Evolutionary conservation across 2,888 invertebrate species (phyloP), one percentile per base, ranked within the genome.

Genomic region (Pegoplata infirma): DNA sequence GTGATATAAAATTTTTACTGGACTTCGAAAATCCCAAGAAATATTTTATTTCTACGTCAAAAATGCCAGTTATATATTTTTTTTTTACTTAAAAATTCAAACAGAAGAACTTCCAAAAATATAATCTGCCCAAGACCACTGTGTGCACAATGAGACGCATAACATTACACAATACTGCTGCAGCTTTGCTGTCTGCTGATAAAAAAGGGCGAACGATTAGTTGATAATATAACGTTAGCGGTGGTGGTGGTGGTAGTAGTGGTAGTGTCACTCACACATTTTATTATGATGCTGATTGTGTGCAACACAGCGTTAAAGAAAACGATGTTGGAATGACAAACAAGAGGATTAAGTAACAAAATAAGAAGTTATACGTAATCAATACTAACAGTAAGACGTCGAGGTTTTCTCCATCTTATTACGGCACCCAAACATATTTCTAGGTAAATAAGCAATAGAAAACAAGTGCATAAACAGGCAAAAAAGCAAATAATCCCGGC

Each of bases 341-440:
- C 74, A 72, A 76, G 66, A 46, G 79, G 79, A 76, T 80, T 81
- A 81, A 63, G 44, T 76, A 69, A 74, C 78, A 61, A 71, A 77
- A 79, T 76, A 74, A 76, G 81, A 78, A 79, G 64, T 71, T 79
- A 78, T 80, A 71, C 77, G 69, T 69, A 78, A 80, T 80, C 80
- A 74, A 78, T 78, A 73, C 47, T 44, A 75, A 74, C 67, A 64
- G 59, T 47, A 66, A 67, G 53, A 63, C 25, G 55, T 23, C 61
- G 64, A 40, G 56, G 58, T 19, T 40, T 28, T 36, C 21, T 10
- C 2, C 23, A 10, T 16, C 10, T 25, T 16, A 14, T 36, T 32
- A n/a, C 36, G 4, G 4, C 10, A n/a, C 17, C 61, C 6, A 19
- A 16, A 32, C 44, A 44, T 36, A 46, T 40, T 66, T 44, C 58